Base-by-base conservation (phyloP, 2,888 invertebrate species). In the Priocnemis perturbator region DNA sequence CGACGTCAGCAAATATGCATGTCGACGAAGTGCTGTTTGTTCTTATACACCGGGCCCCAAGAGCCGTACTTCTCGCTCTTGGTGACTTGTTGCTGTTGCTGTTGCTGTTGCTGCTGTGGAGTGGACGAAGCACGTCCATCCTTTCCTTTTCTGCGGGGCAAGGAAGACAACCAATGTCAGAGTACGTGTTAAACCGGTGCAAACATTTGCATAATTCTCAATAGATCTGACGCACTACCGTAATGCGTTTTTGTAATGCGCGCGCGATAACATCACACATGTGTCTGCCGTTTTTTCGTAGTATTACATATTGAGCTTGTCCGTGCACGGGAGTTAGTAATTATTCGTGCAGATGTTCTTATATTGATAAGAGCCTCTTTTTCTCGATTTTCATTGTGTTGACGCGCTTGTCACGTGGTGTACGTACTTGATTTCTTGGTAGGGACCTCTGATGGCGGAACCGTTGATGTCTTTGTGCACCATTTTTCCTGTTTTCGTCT, bases 21-120 rank as follows among this genome's bases (percentile, higher is more conserved):
- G 81, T 93, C 92, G 71, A 91, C 90, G 88, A 95, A 95, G 85
- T 93, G 91, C 81, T 94, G 91, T 88, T 93, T 94, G 90, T 94
- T 93, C 90, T 95, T 94, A 90, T 92, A 95, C 69, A 93, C 90
- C 45, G 94, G 90, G 69, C 95, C 95, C 94, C 94, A 95, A 62
- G 93, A 91, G 66, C 93, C 94, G 86, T 92, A 90, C 77, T 89
- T 88, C 61, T 88, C 85, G 58, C 83, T 81, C 19, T 82, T 83
- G 89, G 88, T 17, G 70, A 55, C 45, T 73, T 88, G 89, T 56
- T 87, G 87, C 56, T 89, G 86, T 73, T 89, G 84, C 64, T 88
- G 84, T 23, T 81, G 80, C 81, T 83, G 86, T 64, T 85, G 86
- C 64, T 79, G 72, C 62, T 60, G 47, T 26, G 45, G 62, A 21